These are phyloP conservation scores for Podarcis muralis DNA, from an alignment of 2,113 vertebrate genomes.

Conservation along the genomic window DNA sequence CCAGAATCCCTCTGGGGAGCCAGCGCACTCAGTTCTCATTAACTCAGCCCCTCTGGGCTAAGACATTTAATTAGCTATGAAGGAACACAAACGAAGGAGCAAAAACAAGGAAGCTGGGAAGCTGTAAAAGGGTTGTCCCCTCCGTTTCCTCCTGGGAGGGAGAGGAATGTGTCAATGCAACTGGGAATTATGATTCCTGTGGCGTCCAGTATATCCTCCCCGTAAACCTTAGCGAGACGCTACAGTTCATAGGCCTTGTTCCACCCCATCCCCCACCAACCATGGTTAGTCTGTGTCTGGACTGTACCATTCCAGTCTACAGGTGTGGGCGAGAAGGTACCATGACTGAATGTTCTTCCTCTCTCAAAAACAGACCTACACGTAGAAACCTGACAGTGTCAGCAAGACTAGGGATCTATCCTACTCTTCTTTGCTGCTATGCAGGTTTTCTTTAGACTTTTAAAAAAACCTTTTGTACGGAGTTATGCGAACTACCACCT, in stretches of 20 bases:
- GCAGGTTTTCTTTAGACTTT: neutral
- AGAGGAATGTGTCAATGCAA: neutral
- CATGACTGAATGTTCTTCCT: too few species aligned
- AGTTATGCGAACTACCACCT: neutral
- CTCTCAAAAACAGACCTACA: neutral
- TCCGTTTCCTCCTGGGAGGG: neutral
- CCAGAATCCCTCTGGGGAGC: neutral
- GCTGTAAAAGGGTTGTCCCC: neutral
- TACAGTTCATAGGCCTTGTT: too few species aligned
- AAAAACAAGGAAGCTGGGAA: neutral
- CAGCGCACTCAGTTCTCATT: constrained; percentile 1
- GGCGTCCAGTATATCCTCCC: neutral
- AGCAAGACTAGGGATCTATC: neutral
- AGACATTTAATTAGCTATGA: constrained; percentile 32
- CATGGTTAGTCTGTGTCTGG: neutral
- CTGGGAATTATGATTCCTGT: neutral
- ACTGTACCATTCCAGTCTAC: too few species aligned
- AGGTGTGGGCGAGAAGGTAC: neutral
- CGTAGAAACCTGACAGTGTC: neutral
- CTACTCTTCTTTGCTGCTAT: neutral
- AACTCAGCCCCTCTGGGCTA: constrained; percentile 4
- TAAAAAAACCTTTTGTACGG: too few species aligned
- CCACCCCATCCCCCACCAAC: too few species aligned
- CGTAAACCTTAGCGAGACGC: neutral
- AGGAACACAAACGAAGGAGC: neutral